phyloP scores from a whole-genome alignment of 1,140 invertebrate species.

The Cydia splendana region DNA sequence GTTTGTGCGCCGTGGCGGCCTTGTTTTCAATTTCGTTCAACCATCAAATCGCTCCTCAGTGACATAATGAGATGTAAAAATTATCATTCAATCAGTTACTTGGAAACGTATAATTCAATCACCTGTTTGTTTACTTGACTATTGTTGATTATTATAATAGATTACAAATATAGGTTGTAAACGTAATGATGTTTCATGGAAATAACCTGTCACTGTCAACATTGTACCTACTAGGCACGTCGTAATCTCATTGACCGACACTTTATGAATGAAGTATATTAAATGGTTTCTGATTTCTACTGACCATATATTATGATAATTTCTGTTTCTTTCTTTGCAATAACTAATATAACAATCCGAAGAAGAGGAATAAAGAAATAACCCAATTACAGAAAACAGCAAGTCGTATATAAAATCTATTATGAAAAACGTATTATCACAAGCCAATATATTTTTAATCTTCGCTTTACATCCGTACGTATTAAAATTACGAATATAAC shows the following conservation, averaged over 20 bases:
- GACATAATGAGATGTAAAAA: conserved; percentile 57
- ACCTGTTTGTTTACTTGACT: neutral
- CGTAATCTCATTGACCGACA: too few species aligned
- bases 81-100: conserved; percentile 19
- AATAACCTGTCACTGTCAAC: too few species aligned
- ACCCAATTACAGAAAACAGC: neutral
- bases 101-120: neutral
- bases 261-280: too few species aligned
- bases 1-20: conserved; percentile 65
- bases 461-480: neutral
- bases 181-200: too few species aligned
- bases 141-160: neutral
- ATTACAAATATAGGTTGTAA: too few species aligned
- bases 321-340: too few species aligned
- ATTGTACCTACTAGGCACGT: too few species aligned
- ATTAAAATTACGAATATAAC: neutral
- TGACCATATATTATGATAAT: too few species aligned
- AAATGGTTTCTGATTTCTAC: too few species aligned
- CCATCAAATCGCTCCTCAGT: conserved; percentile 48
- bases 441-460: neutral
- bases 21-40: conserved; percentile 74
- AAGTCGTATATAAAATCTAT: neutral
- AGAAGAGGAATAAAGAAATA: neutral
- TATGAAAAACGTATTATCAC: neutral
- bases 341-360: too few species aligned